These are phyloP conservation scores for Conchocele bisecta DNA, from an alignment of 2,888 invertebrate genomes.

Conservation along the genomic window DNA sequence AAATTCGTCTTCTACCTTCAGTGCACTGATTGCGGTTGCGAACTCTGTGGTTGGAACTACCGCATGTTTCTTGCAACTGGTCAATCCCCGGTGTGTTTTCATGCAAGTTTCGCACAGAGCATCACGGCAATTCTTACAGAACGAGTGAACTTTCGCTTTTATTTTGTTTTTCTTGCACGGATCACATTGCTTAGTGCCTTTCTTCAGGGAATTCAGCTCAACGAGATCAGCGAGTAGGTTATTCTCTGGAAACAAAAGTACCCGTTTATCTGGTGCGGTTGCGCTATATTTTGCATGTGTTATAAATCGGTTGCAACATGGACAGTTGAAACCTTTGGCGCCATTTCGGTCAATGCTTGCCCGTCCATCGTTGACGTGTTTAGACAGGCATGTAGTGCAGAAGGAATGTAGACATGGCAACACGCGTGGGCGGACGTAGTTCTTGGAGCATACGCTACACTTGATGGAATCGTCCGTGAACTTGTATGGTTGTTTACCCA, in stretches of 20 bases:
- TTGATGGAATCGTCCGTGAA: conserved; percentile 52
- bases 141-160: conserved; percentile 47
- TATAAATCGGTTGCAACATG: conserved; percentile 48
- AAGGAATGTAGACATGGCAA: conserved; percentile 64
- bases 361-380: conserved; percentile 43
- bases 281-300: conserved; percentile 37
- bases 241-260: conserved; percentile 61
- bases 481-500: conserved; percentile 19
- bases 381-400: conserved; percentile 54
- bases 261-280: conserved; percentile 55
- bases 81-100: conserved; percentile 61
- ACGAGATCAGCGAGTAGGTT: conserved; percentile 58
- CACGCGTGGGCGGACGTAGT: conserved; percentile 51
- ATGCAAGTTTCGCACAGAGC: conserved; percentile 61
- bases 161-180: conserved; percentile 61
- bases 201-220: conserved; percentile 56
- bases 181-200: conserved; percentile 57
- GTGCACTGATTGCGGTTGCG: conserved; percentile 52
- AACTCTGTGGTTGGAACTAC: conserved; percentile 56
- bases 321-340: conserved; percentile 54
- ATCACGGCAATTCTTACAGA: conserved; percentile 64
- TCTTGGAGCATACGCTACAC: conserved; percentile 58
- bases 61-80: conserved; percentile 58
- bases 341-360: no score
- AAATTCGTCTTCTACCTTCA: conserved; percentile 60